A percentile compares a stretch with the other conserved stretches of the same genome.
These are phyloP conservation scores for Hypotaenidia okinawae DNA, from an alignment of 2,797 vertebrate genomes.

Conservation along the genomic window DNA sequence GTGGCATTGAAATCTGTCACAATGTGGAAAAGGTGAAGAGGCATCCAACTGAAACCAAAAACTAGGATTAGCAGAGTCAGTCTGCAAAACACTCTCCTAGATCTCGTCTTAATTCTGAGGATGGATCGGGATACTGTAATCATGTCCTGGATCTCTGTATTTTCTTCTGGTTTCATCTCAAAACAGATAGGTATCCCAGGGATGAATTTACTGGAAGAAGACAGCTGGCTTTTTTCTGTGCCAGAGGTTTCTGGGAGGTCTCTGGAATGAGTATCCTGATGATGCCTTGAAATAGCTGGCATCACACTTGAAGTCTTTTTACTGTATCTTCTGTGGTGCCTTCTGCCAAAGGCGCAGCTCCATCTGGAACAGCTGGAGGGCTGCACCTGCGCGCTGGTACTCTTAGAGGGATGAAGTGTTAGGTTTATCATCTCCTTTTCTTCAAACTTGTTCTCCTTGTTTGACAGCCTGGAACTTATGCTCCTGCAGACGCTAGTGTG, in stretches of 20 bases:
- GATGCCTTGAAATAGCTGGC: slow-evolving; percentile 72
- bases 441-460: slow-evolving; percentile 73
- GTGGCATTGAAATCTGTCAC: slow-evolving; percentile 84
- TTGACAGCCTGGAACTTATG: slow-evolving; percentile 76
- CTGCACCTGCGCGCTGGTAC: slow-evolving; percentile 12
- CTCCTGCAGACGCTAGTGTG: slow-evolving; percentile 84
- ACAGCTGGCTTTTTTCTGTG: slow-evolving; percentile 70
- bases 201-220: slow-evolving; percentile 76
- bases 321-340: slow-evolving; percentile 80
- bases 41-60: slow-evolving; percentile 86
- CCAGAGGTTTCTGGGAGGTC: slow-evolving; percentile 62
- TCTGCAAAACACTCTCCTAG: slow-evolving; percentile 81
- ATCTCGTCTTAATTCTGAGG: slow-evolving; percentile 78
- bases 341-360: slow-evolving; percentile 73
- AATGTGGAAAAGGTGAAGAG: slow-evolving; percentile 84
- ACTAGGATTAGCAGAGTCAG: slow-evolving; percentile 82
- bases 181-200: slow-evolving; percentile 84
- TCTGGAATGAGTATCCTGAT: slow-evolving; percentile 43
- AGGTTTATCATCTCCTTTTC: slow-evolving; percentile 84
- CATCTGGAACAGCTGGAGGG: slow-evolving; percentile 60
- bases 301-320: slow-evolving; percentile 81
- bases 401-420: slow-evolving; percentile 77
- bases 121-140: slow-evolving; percentile 72
- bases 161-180: slow-evolving; percentile 81
- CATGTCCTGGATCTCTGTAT: slow-evolving; percentile 67